Evolutionary conservation across 2,888 invertebrate genomes (phyloP).

Genomic region (Tinea pellionella): DNA sequence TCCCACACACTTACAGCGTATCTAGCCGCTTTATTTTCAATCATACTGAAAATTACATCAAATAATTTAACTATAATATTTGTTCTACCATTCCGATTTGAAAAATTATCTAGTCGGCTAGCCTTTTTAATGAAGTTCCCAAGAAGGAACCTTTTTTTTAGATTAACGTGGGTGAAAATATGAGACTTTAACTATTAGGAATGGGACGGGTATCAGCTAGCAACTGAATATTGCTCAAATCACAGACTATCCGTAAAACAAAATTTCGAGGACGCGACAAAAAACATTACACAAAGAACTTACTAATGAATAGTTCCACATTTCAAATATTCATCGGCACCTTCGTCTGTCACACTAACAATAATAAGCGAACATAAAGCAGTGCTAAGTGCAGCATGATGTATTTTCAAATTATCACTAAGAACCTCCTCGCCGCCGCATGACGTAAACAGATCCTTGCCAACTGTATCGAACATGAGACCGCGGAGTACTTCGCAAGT

Average conservation of each 20-base stretch:
- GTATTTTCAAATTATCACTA: conserved; percentile 33
- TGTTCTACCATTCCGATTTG: too few relatives aligned
- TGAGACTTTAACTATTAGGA: too few relatives aligned
- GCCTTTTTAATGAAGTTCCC: too few relatives aligned
- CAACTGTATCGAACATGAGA: conserved; percentile 31
- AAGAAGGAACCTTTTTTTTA: too few relatives aligned
- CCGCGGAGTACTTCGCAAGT: conserved; percentile 43
- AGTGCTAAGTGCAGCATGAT: conserved; percentile 49
- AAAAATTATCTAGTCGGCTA: too few relatives aligned
- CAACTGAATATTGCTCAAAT: too few relatives aligned
- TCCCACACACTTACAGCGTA: conserved; percentile 71
- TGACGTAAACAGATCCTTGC: conserved; percentile 40
- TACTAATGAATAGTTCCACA: conserved; percentile 52
- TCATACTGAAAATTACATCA: conserved; percentile 49
- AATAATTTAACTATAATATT: too few relatives aligned
- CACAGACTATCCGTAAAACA: too few relatives aligned
- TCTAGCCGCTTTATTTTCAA: conserved; percentile 51
- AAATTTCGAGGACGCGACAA: too few relatives aligned
- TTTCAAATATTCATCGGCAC: conserved; percentile 44
- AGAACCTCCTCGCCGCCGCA: conserved; percentile 47
- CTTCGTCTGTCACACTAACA: conserved; percentile 45
- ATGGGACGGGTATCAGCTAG: too few relatives aligned
- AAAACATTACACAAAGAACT: too few relatives aligned
- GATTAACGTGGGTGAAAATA: too few relatives aligned
- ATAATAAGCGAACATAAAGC: conserved; percentile 44